Evolutionary conservation across 2,888 invertebrate species (phyloP), one percentile per base, ranked within the genome.

Genomic region (Eupithecia dodoneata): DNA sequence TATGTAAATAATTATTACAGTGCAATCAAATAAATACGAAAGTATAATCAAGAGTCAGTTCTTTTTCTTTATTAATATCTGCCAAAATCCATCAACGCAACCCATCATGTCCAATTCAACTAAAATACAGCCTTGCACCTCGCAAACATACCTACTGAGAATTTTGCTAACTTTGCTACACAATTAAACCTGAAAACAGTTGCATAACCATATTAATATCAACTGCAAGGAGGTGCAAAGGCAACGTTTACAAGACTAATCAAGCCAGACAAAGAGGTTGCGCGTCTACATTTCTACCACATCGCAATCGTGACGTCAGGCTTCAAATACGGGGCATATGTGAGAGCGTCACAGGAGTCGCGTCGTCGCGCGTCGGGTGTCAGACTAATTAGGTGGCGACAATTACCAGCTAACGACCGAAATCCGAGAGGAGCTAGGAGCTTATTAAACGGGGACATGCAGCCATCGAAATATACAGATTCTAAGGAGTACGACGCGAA

Each of bases 341-440:
- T 92, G 93, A 90, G 86, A 85, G 83, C 87, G 91, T 87, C 90
- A 92, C 88, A 85, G 87, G 92, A 92, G 89, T 85, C 85, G 84
- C 81, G 87, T 85, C 86, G 79, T 87, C 90, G 90, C 90, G 89
- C 86, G 79, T 87, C 90, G 90, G 91, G 89, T 91, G 87, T 87
- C 87, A 85, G 88, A 88, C 92, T 93, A 93, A 93, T 94, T 93
- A 93, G 92, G 90, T 91, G 93, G 85, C 93, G 91, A 91, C 93
- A 92, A 93, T 93, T 92, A 92, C 92, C 83, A 88, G 87, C 91
- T 93, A 93, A 93, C 93, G 92, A 92, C 91, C 91, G 93, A 92
- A 92, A 93, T 90, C 88, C 87, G 93, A 93, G 89, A 76, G 84
- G 77, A 83, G 83, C 85, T 84, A 84, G 83, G 85, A 89, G 89